These are phyloP conservation scores for Ceratina japonica DNA, from an alignment of 1,140 invertebrate species.

Conservation along the genomic window DNA sequence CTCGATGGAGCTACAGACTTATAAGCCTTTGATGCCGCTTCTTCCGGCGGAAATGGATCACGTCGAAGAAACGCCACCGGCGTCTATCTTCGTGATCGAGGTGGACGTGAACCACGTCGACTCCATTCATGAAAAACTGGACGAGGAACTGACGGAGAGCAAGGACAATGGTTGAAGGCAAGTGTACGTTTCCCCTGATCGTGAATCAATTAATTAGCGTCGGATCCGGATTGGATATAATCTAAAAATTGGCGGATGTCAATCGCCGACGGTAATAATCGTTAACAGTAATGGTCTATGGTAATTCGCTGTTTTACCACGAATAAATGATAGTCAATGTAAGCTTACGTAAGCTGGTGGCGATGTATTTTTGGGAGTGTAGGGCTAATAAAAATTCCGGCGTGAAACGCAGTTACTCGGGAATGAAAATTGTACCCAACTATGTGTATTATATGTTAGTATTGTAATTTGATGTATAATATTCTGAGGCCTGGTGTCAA, in stretches of 20 bases:
- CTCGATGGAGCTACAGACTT: constrained; percentile 57
- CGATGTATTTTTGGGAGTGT: too few species aligned
- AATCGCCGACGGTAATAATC: not conserved
- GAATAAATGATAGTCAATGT: not conserved
- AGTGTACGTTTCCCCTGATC: not conserved
- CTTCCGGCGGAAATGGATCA: constrained; percentile 34
- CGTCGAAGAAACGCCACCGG: constrained; percentile 47
- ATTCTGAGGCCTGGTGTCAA: constrained; percentile 15
- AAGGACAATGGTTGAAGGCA: constrained; percentile 33
- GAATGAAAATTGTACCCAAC: not conserved
- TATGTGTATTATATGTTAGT: constrained; percentile 14
- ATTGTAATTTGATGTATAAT: constrained; percentile 22
- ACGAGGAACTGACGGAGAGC: constrained; percentile 26
- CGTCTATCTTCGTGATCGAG: constrained; percentile 66
- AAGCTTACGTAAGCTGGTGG: not conserved
- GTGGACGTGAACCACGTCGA: constrained; percentile 61
- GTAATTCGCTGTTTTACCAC: not conserved
- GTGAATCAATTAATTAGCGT: not conserved
- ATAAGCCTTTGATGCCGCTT: constrained; percentile 46
- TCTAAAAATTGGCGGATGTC: not conserved
- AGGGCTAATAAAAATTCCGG: too few species aligned
- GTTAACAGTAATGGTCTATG: not conserved
- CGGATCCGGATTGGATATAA: too few species aligned
- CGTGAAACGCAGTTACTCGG: not conserved
- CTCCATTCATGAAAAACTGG: constrained; percentile 35